Percentiles rank a stretch among this genome's conserved stretches.
Evolutionary conservation across 2,113 vertebrate species (phyloP).

Genomic region (Ictalurus furcatus): DNA sequence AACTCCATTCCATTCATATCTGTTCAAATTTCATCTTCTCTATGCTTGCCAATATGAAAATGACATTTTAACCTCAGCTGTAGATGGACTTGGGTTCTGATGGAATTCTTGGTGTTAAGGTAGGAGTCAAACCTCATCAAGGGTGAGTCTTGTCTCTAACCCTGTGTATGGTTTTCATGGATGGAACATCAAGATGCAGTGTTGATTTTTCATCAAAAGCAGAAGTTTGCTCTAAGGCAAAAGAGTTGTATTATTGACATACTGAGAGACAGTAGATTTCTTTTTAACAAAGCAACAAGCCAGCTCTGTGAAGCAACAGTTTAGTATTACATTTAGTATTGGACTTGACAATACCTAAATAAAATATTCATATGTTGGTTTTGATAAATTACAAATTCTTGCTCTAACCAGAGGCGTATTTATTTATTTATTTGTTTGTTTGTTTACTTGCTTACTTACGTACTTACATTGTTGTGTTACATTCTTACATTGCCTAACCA

Average conservation of each 20-base stretch:
- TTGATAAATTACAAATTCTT: neutral
- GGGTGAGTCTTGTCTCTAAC: too few species aligned
- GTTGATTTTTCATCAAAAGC: neutral
- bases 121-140: too few species aligned
- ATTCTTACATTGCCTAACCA: too few species aligned
- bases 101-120: too few species aligned
- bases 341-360: neutral
- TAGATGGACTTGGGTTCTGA: too few species aligned
- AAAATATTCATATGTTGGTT: neutral
- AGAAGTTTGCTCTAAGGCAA: neutral
- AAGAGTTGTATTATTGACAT: neutral
- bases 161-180: too few species aligned
- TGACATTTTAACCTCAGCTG: too few species aligned
- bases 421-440: neutral
- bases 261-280: neutral
- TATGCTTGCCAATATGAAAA: too few species aligned
- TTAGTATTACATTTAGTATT: neutral
- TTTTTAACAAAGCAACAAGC: neutral
- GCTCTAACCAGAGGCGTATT: neutral
- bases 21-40: too few species aligned
- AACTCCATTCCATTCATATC: too few species aligned
- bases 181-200: too few species aligned
- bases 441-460: neutral
- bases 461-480: too few species aligned
- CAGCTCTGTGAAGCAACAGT: neutral